Base-by-base conservation (phyloP, 2,797 vertebrate genomes). In the Lerista edwardsae region DNA sequence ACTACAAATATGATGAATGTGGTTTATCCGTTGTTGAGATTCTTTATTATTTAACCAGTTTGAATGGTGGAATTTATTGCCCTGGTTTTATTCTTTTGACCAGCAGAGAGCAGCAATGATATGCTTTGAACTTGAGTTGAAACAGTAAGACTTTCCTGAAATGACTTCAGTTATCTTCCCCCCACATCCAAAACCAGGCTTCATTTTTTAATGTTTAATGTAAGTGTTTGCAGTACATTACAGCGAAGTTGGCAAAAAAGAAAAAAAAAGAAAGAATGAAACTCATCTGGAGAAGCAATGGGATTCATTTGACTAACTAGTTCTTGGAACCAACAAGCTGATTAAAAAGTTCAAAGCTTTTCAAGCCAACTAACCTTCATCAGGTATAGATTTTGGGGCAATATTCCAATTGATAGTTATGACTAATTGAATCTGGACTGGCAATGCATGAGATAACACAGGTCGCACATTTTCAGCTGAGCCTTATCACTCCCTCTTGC, bases 101-200 rank as follows among this genome's bases (percentile, higher is more conserved):
- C 96, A 97, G 95, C 94, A 97, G 96, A 96, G 96, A 94, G 96
- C 96, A 97, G 96, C 94, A 96, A 80, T 94, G 94, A 94, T 94
- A 93, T 90, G 87, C 72, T 90, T 59, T 93, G 83, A 29, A 86
- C 79, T 65, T 67, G 75, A 41, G 27, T 23, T 79, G 67, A 57
- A 34, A 64, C 62, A 86, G 11, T 34, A 44, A 90, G 23, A 39
- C 81, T 89, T 29, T 29, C 51, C n/a, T 86, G 84, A 72, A 77
- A 90, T 91, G 91, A 73, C 3, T 82, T 68, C 34, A 61, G 9
- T n/a, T 82, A 76, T 44, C 34, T 71, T 67, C 77, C 27, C 15
- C 1, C 41, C 68, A 69, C 65, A 65, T 72, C 85, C 75, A 73
- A 44, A 41, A 82, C 21, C 74, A 57, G 0, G 6, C 12, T 65